These are phyloP conservation scores for Merluccius polli DNA, from an alignment of 2,797 vertebrate species.

Conservation along the genomic window DNA sequence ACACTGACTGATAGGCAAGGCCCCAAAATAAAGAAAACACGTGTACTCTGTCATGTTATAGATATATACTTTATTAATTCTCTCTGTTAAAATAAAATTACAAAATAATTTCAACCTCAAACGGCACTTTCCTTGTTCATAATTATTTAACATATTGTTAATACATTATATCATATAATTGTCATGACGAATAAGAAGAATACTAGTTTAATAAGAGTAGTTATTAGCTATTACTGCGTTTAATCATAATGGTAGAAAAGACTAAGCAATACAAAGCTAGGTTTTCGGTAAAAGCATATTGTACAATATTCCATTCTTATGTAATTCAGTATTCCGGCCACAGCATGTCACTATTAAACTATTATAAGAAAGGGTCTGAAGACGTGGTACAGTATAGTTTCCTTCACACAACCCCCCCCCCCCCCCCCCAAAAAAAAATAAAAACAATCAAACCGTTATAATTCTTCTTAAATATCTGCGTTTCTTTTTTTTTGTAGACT, in stretches of 20 bases:
- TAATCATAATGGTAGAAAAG: conserved; percentile 79
- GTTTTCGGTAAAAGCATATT: conserved; percentile 74
- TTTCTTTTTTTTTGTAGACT: conserved; percentile 19
- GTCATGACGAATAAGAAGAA: conserved; percentile 78
- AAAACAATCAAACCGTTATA: conserved; percentile 48
- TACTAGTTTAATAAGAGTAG: conserved; percentile 76
- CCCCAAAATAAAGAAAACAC: conserved; percentile 24
- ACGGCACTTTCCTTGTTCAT: conserved; percentile 76
- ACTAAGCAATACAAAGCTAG: conserved; percentile 82
- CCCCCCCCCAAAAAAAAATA: conserved; percentile 8
- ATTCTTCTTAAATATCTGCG: conserved; percentile 54
- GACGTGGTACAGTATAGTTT: conserved; percentile 59
- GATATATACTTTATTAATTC: conserved; percentile 86
- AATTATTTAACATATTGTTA: conserved; percentile 73
- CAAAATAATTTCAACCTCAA: conserved; percentile 84
- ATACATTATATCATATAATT: conserved; percentile 75
- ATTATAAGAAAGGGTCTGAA: conserved; percentile 64
- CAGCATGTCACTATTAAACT: conserved; percentile 77
- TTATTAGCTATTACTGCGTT: conserved; percentile 77
- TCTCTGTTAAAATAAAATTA: conserved; percentile 87
- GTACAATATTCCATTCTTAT: conserved; percentile 79
- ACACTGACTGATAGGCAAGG: neutral
- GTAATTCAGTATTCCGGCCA: conserved; percentile 80
- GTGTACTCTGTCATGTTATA: conserved; percentile 69
- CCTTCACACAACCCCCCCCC: conserved; percentile 24